A percentile compares a stretch with the other conserved stretches of the same genome.
Conservation (phyloP, 2,797 vertebrate species). For the Moxostoma hubbsi region DNA sequence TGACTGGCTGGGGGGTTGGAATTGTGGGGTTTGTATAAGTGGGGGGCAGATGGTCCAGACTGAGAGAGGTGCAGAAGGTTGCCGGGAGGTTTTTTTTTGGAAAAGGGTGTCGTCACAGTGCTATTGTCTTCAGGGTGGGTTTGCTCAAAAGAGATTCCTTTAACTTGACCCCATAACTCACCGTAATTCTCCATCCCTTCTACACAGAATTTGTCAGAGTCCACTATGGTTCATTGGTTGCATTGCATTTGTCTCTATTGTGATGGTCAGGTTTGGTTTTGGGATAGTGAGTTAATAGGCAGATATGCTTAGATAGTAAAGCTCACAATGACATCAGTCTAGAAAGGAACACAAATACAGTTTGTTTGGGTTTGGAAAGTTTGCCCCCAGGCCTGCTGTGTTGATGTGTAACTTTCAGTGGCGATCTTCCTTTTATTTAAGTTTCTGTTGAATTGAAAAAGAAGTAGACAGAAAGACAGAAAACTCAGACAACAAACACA, state of each 20-base stretch:
- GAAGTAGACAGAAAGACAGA: too few species aligned
- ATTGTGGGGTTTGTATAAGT: conserved; percentile 67
- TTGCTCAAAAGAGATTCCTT: conserved; percentile 66
- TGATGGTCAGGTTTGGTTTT: conserved; percentile 44
- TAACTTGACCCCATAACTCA: conserved; percentile 70
- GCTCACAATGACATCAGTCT: conserved; percentile 23
- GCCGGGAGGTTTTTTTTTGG: conserved; percentile 64
- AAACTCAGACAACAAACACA: too few species aligned
- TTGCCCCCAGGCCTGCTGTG: neutral
- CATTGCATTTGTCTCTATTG: conserved; percentile 67
- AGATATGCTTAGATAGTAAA: conserved; percentile 29
- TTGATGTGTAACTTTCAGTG: neutral
- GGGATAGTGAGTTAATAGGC: conserved; percentile 41
- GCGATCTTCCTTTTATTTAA: too few species aligned
- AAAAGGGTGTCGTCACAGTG: conserved; percentile 72
- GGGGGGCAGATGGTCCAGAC: conserved; percentile 79
- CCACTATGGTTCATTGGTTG: conserved; percentile 66
- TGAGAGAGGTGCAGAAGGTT: conserved; percentile 60
- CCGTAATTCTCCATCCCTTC: conserved; percentile 59
- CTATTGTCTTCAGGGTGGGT: conserved; percentile 71
- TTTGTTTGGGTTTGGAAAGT: conserved; percentile 17
- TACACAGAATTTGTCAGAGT: conserved; percentile 64
- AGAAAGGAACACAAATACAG: neutral
- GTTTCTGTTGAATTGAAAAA: too few species aligned
- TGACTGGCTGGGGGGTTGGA: conserved; percentile 60